Evolutionary conservation across 1,140 invertebrate genomes (phyloP), one percentile per base, ranked within the genome.

Genomic region (Ooceraea biroi): DNA sequence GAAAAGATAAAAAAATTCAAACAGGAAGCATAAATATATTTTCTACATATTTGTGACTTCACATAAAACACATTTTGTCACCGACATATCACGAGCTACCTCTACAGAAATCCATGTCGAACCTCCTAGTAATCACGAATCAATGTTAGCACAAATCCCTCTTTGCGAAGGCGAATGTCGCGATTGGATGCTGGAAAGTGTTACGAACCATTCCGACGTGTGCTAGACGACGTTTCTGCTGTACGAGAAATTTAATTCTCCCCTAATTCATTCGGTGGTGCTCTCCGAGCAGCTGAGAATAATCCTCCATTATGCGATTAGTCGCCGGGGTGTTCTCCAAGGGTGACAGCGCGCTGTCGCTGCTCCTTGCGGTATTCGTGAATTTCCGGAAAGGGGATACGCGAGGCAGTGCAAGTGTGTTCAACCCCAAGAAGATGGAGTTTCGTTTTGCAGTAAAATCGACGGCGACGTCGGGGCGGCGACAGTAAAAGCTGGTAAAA

Each of bases 291-390:
- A 48, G 19, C n/a, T 30, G n/a, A 19, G n/a, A 36, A 65, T 82
- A 71, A 84, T 84, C 11, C 5, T 50, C 8, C 50, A 19, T 44
- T 57, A 17, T 46, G 41, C 0, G 60, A 73, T 73, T 65, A 82
- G 12, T 73, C n/a, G 46, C 12, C 48, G n/a, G 1, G 22, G 30
- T 10, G 19, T 44, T 48, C 14, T n/a, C 3, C 71, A 44, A 27
- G 17, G 46, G 3, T 25, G 30, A 72, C 36, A 12, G 10, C 22
- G 2, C 3, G 14, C 50, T 5, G 22, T 61, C 58, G 30, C n/a
- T n/a, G 25, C 3, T 66, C 11, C n/a, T 69, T 8, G 12, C 30
- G 8, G 0, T 10, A 14, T 58, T 0, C 0, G 1, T 17, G 25
- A 44, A 22, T 58, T 44, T 5, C n/a, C 5, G 11, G 30, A 22